Evolutionary conservation across 2,113 vertebrate species (phyloP), one percentile per base, ranked within the genome.

Genomic region (Amblyornis subalaris): DNA sequence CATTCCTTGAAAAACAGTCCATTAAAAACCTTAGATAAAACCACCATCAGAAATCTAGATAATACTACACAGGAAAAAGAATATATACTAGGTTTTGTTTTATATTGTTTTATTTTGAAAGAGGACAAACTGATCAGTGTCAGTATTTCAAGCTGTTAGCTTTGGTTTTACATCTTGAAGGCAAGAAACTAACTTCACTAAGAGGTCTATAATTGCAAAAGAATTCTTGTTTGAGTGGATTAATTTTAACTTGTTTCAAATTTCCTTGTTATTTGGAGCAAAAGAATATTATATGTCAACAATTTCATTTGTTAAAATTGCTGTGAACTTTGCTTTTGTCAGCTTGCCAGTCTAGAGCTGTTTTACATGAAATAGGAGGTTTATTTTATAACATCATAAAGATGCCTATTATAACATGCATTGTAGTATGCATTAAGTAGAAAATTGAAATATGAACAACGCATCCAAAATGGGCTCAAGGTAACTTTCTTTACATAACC

Each of bases 141-240:
- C 0, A 0, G 22, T 62, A 88, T 96, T 94, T 94, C 93, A 89
- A 83, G 35, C 44, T 75, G 14, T 81, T 96, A 70, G 31, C 42
- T 94, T 95, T 95, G 79, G 73, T 73, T 96, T 89, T 48, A 78
- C 36, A 81, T 79, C 73, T 67, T 76, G 82, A 88, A 92, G 74
- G 47, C 40, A 78, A 94, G 67, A 72, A 88, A 23, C 5, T 92
- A 86, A 93, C 51, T 92, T 93, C 53, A 88, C 33, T 85, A 87
- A 74, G 25, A 85, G 21, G 14, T 10, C 65, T 58, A 83, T 61
- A 95, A 91, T 88, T 75, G 42, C 29, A 90, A 93, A 92, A 62
- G 62, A 22, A 1, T 10, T 58, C 47, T 57, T 88, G 29, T 85
- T 91, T 47, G 31, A 85, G 23, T 58, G 78, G 33, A 85, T 58